phyloP scores from a whole-genome alignment of 2,797 vertebrate genomes.

The Centroberyx gerrardi region DNA sequence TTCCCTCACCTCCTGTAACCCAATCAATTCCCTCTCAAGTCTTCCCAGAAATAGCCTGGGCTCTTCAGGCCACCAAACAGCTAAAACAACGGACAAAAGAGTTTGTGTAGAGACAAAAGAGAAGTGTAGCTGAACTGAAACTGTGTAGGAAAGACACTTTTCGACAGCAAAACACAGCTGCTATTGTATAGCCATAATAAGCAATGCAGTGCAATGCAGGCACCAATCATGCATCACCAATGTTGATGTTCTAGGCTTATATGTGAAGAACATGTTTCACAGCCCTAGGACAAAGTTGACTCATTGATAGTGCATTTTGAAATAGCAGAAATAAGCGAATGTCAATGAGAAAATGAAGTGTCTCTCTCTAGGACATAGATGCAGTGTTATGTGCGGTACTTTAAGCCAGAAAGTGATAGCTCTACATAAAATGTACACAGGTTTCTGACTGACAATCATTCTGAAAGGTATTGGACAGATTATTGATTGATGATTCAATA shows the following conservation, averaged over 20 bases:
- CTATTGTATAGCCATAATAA: neutral
- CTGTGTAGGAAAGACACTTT: neutral
- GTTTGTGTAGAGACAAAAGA: conserved; percentile 1
- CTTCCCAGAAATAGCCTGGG: conserved; percentile 36
- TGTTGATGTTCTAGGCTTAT: neutral
- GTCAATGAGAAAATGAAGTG: neutral
- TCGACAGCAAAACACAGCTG: conserved; percentile 11
- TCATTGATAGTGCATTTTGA: neutral
- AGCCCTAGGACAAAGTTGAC: neutral
- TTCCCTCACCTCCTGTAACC: conserved; percentile 36
- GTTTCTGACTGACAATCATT: too few relatives aligned
- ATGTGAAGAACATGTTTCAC: too few relatives aligned
- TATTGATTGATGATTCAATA: too few relatives aligned
- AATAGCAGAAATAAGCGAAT: neutral
- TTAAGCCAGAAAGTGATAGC: neutral
- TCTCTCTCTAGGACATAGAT: too few relatives aligned
- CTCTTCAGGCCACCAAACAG: conserved; percentile 26
- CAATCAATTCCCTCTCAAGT: conserved; percentile 41
- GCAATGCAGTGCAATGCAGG: neutral
- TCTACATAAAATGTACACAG: neutral
- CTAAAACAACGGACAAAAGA: conserved; percentile 34
- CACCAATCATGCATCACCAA: neutral
- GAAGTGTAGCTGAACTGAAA: conserved; percentile 5
- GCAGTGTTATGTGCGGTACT: neutral
- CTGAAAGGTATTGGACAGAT: too few relatives aligned